phyloP scores from a whole-genome alignment of 2,888 invertebrate species.

The Uloborus plumipes region DNA sequence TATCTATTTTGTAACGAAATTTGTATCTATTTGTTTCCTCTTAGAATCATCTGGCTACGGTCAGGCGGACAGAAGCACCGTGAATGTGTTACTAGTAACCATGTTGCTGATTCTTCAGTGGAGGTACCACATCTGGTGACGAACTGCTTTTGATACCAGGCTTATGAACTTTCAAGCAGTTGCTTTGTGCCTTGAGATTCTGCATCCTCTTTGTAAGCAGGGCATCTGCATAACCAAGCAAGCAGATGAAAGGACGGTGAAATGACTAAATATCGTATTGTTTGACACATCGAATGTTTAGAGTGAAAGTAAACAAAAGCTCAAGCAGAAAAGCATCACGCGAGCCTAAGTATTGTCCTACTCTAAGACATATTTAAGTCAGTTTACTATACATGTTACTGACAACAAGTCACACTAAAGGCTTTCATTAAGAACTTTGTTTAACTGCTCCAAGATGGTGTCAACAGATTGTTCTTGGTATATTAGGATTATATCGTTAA shows the following conservation, averaged over 20 bases:
- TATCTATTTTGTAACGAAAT: too few relatives aligned
- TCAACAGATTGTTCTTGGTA: too few relatives aligned
- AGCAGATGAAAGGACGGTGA: constrained; percentile 3
- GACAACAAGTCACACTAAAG: too few relatives aligned
- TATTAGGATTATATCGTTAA: too few relatives aligned
- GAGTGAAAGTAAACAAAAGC: constrained; percentile 16
- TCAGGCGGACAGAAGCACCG: constrained; percentile 46
- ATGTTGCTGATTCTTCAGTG: constrained; percentile 52
- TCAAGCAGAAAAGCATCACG: constrained; percentile 45
- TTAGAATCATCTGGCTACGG: constrained; percentile 47
- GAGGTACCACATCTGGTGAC: constrained; percentile 55
- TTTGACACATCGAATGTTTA: constrained; percentile 14
- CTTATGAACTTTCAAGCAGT: constrained; percentile 41
- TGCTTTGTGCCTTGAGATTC: constrained; percentile 59
- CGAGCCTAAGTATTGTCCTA: constrained; percentile 24
- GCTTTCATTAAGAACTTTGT: too few relatives aligned
- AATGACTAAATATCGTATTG: constrained; percentile 18
- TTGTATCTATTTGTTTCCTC: neutral
- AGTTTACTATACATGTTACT: too few relatives aligned
- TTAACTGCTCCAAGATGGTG: too few relatives aligned
- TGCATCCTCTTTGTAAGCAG: constrained; percentile 35
- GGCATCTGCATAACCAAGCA: constrained; percentile 28
- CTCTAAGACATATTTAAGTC: neutral
- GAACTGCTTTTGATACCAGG: constrained; percentile 1
- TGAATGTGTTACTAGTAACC: constrained; percentile 43